A percentile compares a stretch with the other conserved stretches of the same genome.
phyloP scores from a whole-genome alignment of 35 echinoderm and acorn worm genomes.

The Strongylocentrotus purpuratus region DNA sequence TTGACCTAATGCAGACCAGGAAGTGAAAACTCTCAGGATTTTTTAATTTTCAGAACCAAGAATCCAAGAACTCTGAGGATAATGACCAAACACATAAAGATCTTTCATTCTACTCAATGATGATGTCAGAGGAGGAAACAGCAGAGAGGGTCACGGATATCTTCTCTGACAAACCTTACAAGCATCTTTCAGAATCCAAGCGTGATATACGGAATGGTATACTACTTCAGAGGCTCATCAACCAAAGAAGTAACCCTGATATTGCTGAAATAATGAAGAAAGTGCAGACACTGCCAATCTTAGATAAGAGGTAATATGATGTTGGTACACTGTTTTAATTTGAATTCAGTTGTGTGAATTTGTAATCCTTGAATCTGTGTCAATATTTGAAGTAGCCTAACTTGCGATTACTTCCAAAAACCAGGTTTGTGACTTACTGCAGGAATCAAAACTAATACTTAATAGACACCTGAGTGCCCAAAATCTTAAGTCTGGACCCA shows the following conservation, averaged over 20 bases:
- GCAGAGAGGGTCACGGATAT: slow-evolving; percentile 44
- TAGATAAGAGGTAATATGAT: slow-evolving; percentile 48
- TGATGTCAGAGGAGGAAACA: background rate
- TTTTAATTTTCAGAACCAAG: background rate
- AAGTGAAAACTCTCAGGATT: background rate
- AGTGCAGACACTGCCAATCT: slow-evolving; percentile 50
- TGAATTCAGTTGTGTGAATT: background rate
- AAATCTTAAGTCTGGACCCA: too few relatives aligned
- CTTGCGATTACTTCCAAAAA: too few relatives aligned
- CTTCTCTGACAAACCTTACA: slow-evolving; percentile 59
- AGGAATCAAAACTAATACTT: too few relatives aligned
- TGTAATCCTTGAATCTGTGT: background rate
- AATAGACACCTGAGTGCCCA: too few relatives aligned
- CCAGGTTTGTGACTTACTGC: too few relatives aligned
- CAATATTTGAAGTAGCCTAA: too few relatives aligned
- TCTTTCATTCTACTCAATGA: slow-evolving; percentile 26
- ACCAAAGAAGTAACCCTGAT: background rate
- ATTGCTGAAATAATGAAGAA: background rate
- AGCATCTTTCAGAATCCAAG: slow-evolving; percentile 21
- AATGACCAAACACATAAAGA: background rate
- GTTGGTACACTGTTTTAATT: background rate
- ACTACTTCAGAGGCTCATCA: slow-evolving; percentile 47
- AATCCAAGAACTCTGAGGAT: background rate
- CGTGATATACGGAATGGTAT: slow-evolving; percentile 45
- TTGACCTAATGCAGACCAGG: background rate